A percentile compares a stretch with the other conserved stretches of the same genome.
These are phyloP conservation scores for Trochalopteron elliotii DNA, from an alignment of 2,113 vertebrate genomes.

Conservation along the genomic window DNA sequence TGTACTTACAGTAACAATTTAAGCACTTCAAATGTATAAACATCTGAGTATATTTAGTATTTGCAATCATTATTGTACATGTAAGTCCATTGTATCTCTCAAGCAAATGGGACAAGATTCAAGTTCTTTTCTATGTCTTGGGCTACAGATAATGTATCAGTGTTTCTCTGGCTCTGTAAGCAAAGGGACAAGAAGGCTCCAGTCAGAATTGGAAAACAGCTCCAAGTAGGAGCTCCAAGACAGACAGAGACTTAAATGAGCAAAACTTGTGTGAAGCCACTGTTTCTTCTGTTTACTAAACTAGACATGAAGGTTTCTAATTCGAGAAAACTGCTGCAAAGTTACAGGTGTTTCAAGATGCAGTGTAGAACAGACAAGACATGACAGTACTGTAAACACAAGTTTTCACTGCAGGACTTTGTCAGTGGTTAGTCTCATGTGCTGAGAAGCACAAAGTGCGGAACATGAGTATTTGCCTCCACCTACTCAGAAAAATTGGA, in stretches of 20 bases:
- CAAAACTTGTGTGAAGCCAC: not conserved
- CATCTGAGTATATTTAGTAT: not conserved
- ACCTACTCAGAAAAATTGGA: not conserved
- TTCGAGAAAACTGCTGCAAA: not conserved
- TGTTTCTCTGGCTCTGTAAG: not conserved
- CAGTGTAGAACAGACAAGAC: rapidly evolving
- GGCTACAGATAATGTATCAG: not conserved
- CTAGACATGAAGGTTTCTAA: not conserved
- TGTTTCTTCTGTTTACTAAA: not conserved
- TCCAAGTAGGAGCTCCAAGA: not conserved
- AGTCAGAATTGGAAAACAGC: not conserved
- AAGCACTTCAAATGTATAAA: not conserved
- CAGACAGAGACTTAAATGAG: rapidly evolving
- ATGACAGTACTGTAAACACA: too few relatives aligned
- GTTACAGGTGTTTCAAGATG: not conserved
- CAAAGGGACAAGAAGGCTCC: not conserved
- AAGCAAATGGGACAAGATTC: rapidly evolving
- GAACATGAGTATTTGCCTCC: not conserved
- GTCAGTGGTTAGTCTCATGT: not conserved
- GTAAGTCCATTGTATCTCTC: not conserved
- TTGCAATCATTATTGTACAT: rapidly evolving
- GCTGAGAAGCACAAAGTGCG: rapidly evolving
- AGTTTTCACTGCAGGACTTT: not conserved
- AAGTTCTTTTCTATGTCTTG: not conserved
- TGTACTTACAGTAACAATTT: not conserved